phyloP scores from a whole-genome alignment of 2,888 invertebrate species.

The Cheilosia vulpina region DNA sequence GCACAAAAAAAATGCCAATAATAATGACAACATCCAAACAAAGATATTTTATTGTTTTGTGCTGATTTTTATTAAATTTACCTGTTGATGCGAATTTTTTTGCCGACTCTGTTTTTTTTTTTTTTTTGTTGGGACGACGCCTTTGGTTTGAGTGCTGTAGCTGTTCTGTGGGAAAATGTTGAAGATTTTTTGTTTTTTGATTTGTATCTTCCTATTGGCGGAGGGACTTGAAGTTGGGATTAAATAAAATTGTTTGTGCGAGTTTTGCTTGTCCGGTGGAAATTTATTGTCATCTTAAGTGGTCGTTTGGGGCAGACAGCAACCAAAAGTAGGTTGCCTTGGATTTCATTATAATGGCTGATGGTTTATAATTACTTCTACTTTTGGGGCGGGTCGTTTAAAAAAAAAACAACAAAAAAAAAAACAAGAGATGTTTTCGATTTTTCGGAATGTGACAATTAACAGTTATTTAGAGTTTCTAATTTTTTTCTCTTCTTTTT shows the following conservation, averaged over 20 bases:
- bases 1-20: constrained; percentile 9
- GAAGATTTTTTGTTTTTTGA: constrained; percentile 40
- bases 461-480: constrained; percentile 58
- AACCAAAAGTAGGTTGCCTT: constrained; percentile 32
- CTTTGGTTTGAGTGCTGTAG: not conserved
- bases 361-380: constrained; percentile 56
- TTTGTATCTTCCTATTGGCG: constrained; percentile 61
- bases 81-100: constrained; percentile 59
- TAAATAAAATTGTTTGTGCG: constrained; percentile 1
- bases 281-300: constrained; percentile 73
- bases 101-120: constrained; percentile 10
- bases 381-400: constrained; percentile 5
- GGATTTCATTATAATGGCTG: constrained; percentile 53
- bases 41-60: constrained; percentile 71
- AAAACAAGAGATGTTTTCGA: constrained; percentile 65
- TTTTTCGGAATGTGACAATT: constrained; percentile 57
- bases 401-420: not conserved
- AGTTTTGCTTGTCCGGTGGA: constrained; percentile 16
- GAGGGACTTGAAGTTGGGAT: constrained; percentile 32
- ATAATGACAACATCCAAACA: constrained; percentile 64
- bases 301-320: constrained; percentile 24
- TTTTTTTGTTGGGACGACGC: constrained; percentile 36
- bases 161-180: constrained; percentile 63
- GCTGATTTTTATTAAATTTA: constrained; percentile 60
- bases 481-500: not conserved